Evolutionary conservation across 2,888 invertebrate species (phyloP).

Genomic region (Ectemnius cavifrons): DNA sequence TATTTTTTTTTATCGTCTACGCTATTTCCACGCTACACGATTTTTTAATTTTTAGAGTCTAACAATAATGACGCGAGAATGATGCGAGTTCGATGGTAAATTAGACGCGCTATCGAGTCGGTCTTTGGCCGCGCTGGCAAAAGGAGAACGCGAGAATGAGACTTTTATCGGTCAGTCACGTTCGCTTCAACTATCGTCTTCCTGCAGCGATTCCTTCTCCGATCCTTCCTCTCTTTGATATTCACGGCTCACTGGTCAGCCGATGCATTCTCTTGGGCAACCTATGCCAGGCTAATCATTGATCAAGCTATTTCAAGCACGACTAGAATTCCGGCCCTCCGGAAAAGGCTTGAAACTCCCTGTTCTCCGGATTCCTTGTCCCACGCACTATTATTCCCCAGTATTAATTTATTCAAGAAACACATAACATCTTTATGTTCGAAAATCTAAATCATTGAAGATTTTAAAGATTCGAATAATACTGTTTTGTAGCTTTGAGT

Average conservation of each 20-base stretch:
- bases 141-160: background rate
- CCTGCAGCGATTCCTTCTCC: background rate
- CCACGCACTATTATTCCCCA: background rate
- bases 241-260: background rate
- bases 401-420: no score
- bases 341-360: background rate
- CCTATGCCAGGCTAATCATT: background rate
- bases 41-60: no score
- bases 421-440: background rate
- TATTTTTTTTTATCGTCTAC: background rate
- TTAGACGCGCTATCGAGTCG: slow-evolving; percentile 18
- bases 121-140: slow-evolving; percentile 10
- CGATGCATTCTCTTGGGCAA: slow-evolving; percentile 1
- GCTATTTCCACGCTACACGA: no score
- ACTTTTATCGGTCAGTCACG: slow-evolving; percentile 24
- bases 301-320: slow-evolving; percentile 8
- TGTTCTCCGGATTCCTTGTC: background rate
- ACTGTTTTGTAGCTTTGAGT: background rate
- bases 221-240: background rate
- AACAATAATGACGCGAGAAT: no score
- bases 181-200: slow-evolving; percentile 22
- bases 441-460: background rate
- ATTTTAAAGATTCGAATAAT: background rate
- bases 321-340: background rate
- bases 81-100: slow-evolving; percentile 21